These are phyloP conservation scores for Ernsta delagoae DNA, from an alignment of 2,888 invertebrate species.

Conservation along the genomic window DNA sequence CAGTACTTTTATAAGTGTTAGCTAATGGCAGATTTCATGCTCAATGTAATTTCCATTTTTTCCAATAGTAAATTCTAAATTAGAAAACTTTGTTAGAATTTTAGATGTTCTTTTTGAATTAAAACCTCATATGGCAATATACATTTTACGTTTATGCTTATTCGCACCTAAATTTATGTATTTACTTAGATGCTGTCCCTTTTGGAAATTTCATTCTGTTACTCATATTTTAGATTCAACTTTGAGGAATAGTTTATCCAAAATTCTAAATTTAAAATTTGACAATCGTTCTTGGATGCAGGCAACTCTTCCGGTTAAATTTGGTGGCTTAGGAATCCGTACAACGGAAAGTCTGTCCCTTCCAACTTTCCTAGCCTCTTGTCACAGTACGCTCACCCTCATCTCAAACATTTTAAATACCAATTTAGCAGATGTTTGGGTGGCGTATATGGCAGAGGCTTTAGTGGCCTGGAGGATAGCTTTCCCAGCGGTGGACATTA, in stretches of 20 bases:
- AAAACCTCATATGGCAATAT: too few species aligned
- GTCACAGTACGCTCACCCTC: conserved; percentile 5
- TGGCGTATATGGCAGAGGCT: not conserved
- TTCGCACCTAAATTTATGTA: too few species aligned
- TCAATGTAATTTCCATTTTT: too few species aligned
- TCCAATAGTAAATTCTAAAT: too few species aligned
- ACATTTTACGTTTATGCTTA: too few species aligned
- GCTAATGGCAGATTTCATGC: too few species aligned
- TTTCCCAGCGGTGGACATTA: not conserved
- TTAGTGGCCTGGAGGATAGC: not conserved
- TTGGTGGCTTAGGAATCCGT: conserved; percentile 21
- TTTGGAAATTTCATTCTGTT: too few species aligned
- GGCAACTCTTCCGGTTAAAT: conserved; percentile 14
- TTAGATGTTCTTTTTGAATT: too few species aligned
- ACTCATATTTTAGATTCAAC: not conserved
- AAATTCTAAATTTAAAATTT: conserved; percentile 27
- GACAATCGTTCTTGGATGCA: conserved; percentile 16
- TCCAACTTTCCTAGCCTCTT: conserved; percentile 9
- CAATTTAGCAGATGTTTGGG: not conserved
- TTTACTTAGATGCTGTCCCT: too few species aligned
- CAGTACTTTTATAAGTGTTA: too few species aligned
- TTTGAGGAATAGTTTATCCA: not conserved
- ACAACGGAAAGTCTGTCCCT: conserved; percentile 14
- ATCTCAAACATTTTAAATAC: not conserved
- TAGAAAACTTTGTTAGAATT: too few species aligned